phyloP scores from a whole-genome alignment of 30 jellyfish, hydroid and myxozoan genomes.

The Sanderia malayensis region DNA sequence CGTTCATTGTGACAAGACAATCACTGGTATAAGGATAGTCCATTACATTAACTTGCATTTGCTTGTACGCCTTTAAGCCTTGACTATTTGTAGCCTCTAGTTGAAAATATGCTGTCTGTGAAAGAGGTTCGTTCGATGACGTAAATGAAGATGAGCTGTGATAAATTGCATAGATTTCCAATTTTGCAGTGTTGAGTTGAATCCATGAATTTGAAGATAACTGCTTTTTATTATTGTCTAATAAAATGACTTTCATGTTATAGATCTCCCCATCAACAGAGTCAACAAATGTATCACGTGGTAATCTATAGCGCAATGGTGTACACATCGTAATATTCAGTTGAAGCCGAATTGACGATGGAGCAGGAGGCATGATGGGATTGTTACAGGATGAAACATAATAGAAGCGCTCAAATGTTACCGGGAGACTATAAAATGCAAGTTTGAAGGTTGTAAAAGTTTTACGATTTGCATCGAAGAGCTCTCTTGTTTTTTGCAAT shows the following conservation, averaged over 20 bases:
- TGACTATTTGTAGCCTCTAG: conserved; percentile 83
- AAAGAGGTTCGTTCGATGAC: background rate
- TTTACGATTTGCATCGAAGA: background rate
- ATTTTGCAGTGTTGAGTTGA: conserved; percentile 80
- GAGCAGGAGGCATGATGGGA: conserved; percentile 77
- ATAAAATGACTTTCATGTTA: conserved; percentile 46
- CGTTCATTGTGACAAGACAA: conserved; percentile 45
- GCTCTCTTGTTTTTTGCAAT: conserved; percentile 36
- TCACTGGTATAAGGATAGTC: conserved; percentile 70
- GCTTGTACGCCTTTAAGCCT: conserved; percentile 14
- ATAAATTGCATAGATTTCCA: conserved; percentile 66
- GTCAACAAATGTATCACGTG: conserved; percentile 67
- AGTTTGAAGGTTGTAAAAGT: conserved; percentile 11
- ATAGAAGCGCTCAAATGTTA: conserved; percentile 46
- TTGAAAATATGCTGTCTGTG: conserved; percentile 9
- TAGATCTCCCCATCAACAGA: conserved; percentile 64
- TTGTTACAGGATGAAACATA: conserved; percentile 60
- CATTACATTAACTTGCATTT: conserved; percentile 22
- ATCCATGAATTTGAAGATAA: conserved; percentile 75
- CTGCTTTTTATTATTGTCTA: conserved; percentile 35
- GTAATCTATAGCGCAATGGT: conserved; percentile 45
- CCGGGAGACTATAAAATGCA: conserved; percentile 22
- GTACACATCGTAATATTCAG: conserved; percentile 64
- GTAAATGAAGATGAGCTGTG: conserved; percentile 39
- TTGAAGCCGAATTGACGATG: conserved; percentile 27